Evolutionary conservation across 2,113 vertebrate genomes (phyloP).

Genomic region (Aepyceros melampus): DNA sequence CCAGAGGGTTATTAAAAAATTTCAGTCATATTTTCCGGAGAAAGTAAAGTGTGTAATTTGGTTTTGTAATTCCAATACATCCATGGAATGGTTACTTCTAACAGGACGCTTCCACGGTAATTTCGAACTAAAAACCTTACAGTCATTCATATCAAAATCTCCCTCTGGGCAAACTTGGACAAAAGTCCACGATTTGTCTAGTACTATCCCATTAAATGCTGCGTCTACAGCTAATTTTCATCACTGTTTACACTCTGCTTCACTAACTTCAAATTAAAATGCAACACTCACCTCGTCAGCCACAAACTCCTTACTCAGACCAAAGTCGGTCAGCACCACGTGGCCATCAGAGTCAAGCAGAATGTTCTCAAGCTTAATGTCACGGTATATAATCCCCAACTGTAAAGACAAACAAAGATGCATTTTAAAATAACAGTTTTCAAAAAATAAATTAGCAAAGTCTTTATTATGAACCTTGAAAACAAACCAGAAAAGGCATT

Average conservation of each 20-base stretch:
- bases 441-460: constrained; percentile 8
- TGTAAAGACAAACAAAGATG: constrained; percentile 77
- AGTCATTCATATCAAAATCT: background rate
- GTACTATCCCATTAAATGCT: background rate
- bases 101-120: background rate
- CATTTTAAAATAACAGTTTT: constrained; percentile 48
- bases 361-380: constrained; percentile 99
- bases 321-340: constrained; percentile 97
- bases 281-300: constrained; percentile 91
- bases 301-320: constrained; percentile 97
- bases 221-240: background rate
- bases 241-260: background rate
- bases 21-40: background rate
- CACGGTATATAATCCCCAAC: constrained; percentile 97
- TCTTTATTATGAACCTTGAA: background rate
- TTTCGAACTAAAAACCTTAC: background rate
- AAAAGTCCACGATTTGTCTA: background rate
- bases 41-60: background rate
- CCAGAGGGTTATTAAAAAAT: background rate
- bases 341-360: constrained; percentile 95
- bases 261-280: constrained; percentile 62
- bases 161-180: background rate
- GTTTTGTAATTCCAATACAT: background rate
- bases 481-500: background rate
- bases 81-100: background rate